A percentile compares a stretch with the other conserved stretches of the same genome.
phyloP scores from a whole-genome alignment of 2,797 vertebrate species.

The Gadopsis bispinosus region DNA sequence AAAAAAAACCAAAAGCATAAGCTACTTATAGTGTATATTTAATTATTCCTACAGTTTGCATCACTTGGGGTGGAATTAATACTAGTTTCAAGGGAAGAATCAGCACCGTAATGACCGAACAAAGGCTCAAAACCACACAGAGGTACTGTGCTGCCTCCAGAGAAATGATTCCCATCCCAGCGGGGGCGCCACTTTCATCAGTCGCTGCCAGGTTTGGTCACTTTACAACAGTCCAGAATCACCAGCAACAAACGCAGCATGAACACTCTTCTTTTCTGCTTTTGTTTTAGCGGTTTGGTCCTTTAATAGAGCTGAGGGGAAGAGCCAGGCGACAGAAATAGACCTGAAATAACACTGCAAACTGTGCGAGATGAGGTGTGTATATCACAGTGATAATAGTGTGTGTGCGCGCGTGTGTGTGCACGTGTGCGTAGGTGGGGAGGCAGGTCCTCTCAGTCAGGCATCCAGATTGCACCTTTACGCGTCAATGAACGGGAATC shows the following conservation, averaged over 20 bases:
- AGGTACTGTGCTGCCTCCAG: slow-evolving; percentile 14
- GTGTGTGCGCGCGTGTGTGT: slow-evolving; percentile 16
- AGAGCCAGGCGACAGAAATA: slow-evolving; percentile 53
- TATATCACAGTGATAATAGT: slow-evolving; percentile 44
- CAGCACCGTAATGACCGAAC: background rate
- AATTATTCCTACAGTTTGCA: background rate
- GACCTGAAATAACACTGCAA: slow-evolving; percentile 47
- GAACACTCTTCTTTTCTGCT: slow-evolving; percentile 2
- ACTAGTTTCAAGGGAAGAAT: background rate
- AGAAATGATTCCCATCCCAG: slow-evolving; percentile 18
- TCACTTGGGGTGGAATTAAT: slow-evolving; percentile 16
- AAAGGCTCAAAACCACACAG: slow-evolving; percentile 1
- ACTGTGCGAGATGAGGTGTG: slow-evolving; percentile 49
- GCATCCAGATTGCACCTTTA: slow-evolving; percentile 74
- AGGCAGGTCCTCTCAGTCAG: slow-evolving; percentile 65
- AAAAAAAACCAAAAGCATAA: too few relatives aligned
- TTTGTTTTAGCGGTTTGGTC: slow-evolving; percentile 19
- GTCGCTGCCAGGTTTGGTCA: slow-evolving; percentile 14
- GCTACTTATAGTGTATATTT: too few relatives aligned
- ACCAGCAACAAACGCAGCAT: slow-evolving; percentile 10
- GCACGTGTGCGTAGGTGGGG: slow-evolving; percentile 29
- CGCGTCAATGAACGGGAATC: slow-evolving; percentile 60
- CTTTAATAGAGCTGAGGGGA: slow-evolving; percentile 37
- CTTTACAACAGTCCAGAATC: slow-evolving; percentile 13
- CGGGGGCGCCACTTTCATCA: slow-evolving; percentile 13